Evolutionary conservation across 1,140 invertebrate species (phyloP), one percentile per base, ranked within the genome.

Genomic region (Theocolax elegans): DNA sequence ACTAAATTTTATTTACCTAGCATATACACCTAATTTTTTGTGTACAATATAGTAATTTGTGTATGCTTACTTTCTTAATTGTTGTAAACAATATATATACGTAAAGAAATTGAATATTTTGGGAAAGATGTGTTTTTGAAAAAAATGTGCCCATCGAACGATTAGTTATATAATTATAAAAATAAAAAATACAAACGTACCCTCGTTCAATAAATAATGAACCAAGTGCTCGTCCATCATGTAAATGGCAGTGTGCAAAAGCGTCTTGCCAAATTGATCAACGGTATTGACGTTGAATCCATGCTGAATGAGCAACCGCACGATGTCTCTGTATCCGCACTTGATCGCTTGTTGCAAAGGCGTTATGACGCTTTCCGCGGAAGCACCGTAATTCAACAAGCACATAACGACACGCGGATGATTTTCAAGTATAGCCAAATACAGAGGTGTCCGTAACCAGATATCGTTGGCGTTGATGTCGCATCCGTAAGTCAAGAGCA

Each of bases 301-400:
- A 2, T 49, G 38, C 2, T 29, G 6, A 1, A 66, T 2, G 3
- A 66, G 15, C 13, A 66, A 15, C 8, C 25, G n/a, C 1, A 66
- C n/a, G 10, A 66, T 17, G 49, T 56, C 9, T 0, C n/a, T 19
- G 19, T 7, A 19, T 2, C 23, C 23, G 8, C 19, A 19, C 13
- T 29, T 29, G 0, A 54, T n/a, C 4, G 48, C 63, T 1, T 9
- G 3, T n/a, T 44, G 35, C 12, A 67, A 6, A 2, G 40, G 51
- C 10, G 53, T 15, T 9, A 35, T n/a, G 40, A 56, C 2, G 1
- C 15, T 9, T 3, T 35, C 17, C 10, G 15, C 25, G 21, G 13
- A 35, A 29, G 64, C 64, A 0, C 64, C 64, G 17, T 58, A 21
- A 2, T 8, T n/a, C 3, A 67, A 21, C 27, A 67, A 40, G 13